Base-by-base conservation (phyloP, 2,113 vertebrate species). In the Burhinus oedicnemus region DNA sequence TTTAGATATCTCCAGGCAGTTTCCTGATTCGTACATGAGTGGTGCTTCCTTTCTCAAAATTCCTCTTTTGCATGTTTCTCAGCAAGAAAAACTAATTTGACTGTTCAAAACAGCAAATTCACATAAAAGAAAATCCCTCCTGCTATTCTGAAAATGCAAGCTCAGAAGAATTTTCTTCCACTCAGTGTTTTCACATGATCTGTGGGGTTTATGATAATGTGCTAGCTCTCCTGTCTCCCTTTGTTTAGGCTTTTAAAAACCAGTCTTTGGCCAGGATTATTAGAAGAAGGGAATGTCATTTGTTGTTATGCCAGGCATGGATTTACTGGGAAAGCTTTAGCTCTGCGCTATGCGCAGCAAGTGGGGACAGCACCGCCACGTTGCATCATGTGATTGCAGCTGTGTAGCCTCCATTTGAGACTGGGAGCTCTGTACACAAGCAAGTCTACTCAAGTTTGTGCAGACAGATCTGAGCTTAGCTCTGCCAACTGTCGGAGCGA, bases 121-220 rank as follows among this genome's bases (percentile, higher is more conserved):
- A 51, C 81, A 87, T 87, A 83, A 89, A 97, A 96, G 89, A 84
- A 96, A 97, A 97, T 94, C 91, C 83, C 80, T 87, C 36, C 69
- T 94, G 81, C 86, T 91, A 95, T 95, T 97, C 81, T 65, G 83
- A 96, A 96, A 96, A 96, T 74, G 93, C 96, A 97, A 94, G 36
- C 93, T 95, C 87, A 83, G 89, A 97, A 87, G 87, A 95, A 93
- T 96, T 96, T 95, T 94, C 71, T 95, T 87, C 86, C 47, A 75
- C 38, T 89, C 61, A 26, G 13, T 92, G 70, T 92, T 97, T 97
- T 95, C 94, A 97, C 83, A 84, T 95, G 91, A 95, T 94, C 81
- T 69, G 22, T 62, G 83, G 93, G 90, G 36, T 95, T 95, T 95
- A 86, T 89, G 83, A 29, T 97, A 95, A 96, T 91, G 94, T 89